These are phyloP conservation scores for Ceratotherium simum DNA, from an alignment of 2,113 vertebrate species.

Conservation along the genomic window DNA sequence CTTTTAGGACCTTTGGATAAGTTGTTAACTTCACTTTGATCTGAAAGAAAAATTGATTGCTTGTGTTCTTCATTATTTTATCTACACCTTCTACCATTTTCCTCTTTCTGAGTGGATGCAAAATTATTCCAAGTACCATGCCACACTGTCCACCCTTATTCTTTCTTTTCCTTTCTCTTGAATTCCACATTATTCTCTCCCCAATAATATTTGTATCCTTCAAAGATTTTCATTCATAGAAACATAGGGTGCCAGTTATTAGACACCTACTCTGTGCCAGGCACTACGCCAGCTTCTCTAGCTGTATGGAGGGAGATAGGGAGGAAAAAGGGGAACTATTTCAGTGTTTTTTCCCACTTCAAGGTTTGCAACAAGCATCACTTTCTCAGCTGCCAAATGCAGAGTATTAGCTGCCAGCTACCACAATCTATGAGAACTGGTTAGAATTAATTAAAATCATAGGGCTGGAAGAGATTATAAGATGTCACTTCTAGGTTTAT, in stretches of 20 bases:
- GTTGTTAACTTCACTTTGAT: not conserved
- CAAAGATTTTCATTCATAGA: conserved; percentile 12
- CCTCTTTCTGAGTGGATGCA: not conserved
- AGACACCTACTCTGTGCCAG: not conserved
- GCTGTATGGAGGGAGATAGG: not conserved
- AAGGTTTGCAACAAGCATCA: conserved; percentile 49
- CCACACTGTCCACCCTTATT: not conserved
- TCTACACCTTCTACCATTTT: not conserved
- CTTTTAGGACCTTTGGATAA: not conserved
- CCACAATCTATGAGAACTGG: conserved; percentile 42
- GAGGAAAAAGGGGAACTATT: not conserved
- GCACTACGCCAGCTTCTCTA: not conserved
- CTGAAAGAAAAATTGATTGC: not conserved
- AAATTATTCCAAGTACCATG: not conserved
- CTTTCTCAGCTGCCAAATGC: conserved; percentile 26
- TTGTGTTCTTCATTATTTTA: not conserved
- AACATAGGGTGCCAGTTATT: not conserved
- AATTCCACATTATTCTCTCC: not conserved
- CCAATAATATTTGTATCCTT: not conserved
- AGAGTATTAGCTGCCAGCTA: conserved; percentile 28
- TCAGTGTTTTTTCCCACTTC: conserved; percentile 29
- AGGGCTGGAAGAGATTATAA: not conserved
- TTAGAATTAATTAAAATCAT: conserved; percentile 57
- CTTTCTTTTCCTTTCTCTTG: not conserved
- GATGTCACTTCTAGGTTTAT: conserved; percentile 10